Evolutionary conservation across 2,797 vertebrate species (phyloP), one percentile per base, ranked within the genome.

Genomic region (Menidia menidia): DNA sequence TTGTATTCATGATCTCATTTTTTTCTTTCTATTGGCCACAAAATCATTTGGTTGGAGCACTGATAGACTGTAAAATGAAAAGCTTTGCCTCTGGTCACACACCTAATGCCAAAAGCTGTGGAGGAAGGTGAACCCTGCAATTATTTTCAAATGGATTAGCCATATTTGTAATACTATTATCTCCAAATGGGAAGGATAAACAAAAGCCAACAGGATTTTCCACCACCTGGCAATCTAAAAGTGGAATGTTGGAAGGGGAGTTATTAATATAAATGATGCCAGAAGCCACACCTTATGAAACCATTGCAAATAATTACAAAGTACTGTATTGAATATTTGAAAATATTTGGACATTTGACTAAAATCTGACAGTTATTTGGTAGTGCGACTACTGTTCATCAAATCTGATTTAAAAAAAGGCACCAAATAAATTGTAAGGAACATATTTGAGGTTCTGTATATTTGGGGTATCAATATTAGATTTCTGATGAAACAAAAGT

Each of bases 71-170:
- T 19, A 57, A 63, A 63, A 41, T 63, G n/a, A 3, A 57, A 50
- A 47, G 19, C 16, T 54, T 56, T 32, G 14, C n/a, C 30, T 57
- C 18, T 25, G 57, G 52, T 31, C 39, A 58, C 45, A 63, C 10
- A 32, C 47, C 32, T 65, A 6, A 52, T 72, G 18, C 19, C 19
- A 52, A 58, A 52, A 59, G 18, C 55, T 16, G 45, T 51, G 32
- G 33, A 50, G n/a, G 10, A n/a, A 35, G 18, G 5, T 13, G 7
- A 73, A 32, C 13, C 16, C 6, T 31, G 12, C 35, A 41, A 56
- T 33, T 39, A 57, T 52, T 74, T 51, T 52, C 15, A 39, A 45
- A 58, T 43, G 47, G 53, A 68, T 68, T 64, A 59, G 42, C 45
- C 45, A 32, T 41, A 30, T 78, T 52, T 57, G 25, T 65, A 60